Conservation (phyloP, 1,140 invertebrate species). For the Lasioglossum baleicum region DNA sequence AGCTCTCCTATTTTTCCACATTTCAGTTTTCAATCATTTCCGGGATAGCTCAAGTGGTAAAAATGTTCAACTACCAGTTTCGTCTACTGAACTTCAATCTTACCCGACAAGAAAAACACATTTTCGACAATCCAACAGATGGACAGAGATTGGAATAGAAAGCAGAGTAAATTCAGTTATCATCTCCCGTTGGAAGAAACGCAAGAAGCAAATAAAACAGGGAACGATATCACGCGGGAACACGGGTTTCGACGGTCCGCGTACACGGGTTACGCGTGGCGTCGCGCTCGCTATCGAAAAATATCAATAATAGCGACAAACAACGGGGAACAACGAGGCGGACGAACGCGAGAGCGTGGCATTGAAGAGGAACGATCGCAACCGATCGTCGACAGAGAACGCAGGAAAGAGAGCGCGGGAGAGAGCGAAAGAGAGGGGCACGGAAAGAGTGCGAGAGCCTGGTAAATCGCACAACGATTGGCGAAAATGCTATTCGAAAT, state of each 20-base stretch:
- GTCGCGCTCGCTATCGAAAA: conserved; percentile 51
- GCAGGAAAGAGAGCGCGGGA: neutral
- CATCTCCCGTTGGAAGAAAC: no score
- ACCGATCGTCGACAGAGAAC: neutral
- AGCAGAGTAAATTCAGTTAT: no score
- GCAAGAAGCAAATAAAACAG: no score
- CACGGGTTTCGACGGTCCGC: conserved; percentile 11
- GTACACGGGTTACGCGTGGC: conserved; percentile 11
- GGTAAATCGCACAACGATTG: conserved; percentile 64
- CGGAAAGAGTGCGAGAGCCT: conserved; percentile 38
- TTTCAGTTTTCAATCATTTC: no score
- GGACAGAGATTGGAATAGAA: no score
- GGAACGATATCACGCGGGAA: neutral
- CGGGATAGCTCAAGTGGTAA: no score
- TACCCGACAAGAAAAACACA: no score
- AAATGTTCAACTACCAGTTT: no score
- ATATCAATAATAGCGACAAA: conserved; percentile 61
- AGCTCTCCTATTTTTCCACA: no score
- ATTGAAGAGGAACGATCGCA: neutral
- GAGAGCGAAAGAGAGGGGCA: neutral
- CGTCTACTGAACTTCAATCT: no score
- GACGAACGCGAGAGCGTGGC: conserved; percentile 8
- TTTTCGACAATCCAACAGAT: no score
- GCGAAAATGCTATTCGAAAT: conserved; percentile 67
- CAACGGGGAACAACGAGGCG: conserved; percentile 11